These are phyloP conservation scores for Coregonus suidteri DNA, from an alignment of 2,797 vertebrate genomes.

Conservation along the genomic window DNA sequence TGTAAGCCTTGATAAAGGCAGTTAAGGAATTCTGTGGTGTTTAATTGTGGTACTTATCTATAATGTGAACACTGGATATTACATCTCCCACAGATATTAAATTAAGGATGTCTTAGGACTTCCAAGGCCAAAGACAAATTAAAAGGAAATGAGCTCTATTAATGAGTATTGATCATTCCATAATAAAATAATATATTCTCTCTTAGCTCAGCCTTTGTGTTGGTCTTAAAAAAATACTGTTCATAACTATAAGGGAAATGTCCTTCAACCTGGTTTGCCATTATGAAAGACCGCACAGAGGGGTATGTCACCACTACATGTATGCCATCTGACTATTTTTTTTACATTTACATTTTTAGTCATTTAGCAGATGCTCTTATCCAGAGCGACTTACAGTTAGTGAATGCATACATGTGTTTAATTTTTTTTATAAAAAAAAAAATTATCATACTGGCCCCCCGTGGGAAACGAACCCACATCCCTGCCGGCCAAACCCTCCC, in stretches of 20 bases:
- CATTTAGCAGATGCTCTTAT: no score
- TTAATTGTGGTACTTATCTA: conserved; percentile 71
- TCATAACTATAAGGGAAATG: conserved; percentile 44
- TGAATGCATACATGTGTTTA: no score
- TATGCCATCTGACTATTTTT: no score
- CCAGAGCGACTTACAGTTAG: no score
- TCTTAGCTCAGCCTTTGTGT: conserved; percentile 45
- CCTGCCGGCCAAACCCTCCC: no score
- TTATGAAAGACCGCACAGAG: conserved; percentile 4
- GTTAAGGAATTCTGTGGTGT: conserved; percentile 53
- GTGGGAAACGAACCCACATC: no score
- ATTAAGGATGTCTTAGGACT: conserved; percentile 69
- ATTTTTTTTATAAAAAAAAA: no score
- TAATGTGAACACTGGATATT: conserved; percentile 72
- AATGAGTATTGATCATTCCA: conserved; percentile 73
- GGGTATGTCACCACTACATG: not conserved
- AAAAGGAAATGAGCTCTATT: conserved; percentile 70
- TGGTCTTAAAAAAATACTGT: conserved; percentile 32
- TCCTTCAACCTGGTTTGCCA: conserved; percentile 29
- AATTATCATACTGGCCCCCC: no score
- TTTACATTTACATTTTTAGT: no score
- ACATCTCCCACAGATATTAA: conserved; percentile 68
- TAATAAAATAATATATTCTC: conserved; percentile 55
- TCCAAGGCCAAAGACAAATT: conserved; percentile 62
- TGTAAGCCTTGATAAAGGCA: conserved; percentile 41